phyloP scores from a whole-genome alignment of 2,888 invertebrate genomes.

The Pycnomerus fuliginosus region DNA sequence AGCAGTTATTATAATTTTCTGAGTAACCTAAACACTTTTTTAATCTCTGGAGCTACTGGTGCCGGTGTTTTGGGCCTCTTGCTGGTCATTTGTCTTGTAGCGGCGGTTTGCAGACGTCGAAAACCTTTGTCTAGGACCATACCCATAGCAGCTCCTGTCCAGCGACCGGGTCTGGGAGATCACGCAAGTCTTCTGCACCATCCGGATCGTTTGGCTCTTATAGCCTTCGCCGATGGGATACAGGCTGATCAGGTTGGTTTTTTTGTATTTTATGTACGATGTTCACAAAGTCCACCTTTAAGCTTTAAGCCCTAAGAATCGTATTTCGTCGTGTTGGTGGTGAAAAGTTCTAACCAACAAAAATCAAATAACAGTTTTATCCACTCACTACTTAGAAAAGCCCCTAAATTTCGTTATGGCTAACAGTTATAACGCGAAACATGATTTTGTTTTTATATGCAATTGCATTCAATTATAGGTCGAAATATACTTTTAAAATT shows the following conservation, averaged over 20 bases:
- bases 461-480: no score
- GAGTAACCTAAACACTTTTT: conserved; percentile 33
- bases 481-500: no score
- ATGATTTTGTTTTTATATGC: no score
- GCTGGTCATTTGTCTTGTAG: conserved; percentile 46
- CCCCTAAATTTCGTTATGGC: no score
- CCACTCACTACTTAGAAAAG: no score
- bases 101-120: conserved; percentile 46
- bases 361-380: no score
- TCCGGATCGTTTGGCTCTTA: conserved; percentile 57
- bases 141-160: conserved; percentile 39
- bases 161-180: conserved; percentile 41
- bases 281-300: no score
- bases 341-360: no score
- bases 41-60: conserved; percentile 50
- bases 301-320: no score
- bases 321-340: no score
- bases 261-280: no score
- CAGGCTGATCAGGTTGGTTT: conserved; percentile 51
- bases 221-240: conserved; percentile 57
- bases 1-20: conserved; percentile 17
- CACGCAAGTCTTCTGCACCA: conserved; percentile 49
- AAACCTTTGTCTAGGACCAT: conserved; percentile 43
- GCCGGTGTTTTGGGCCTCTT: conserved; percentile 48
- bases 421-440: no score